Evolutionary conservation across 2,797 vertebrate species (phyloP).

Genomic region (Channa striata): DNA sequence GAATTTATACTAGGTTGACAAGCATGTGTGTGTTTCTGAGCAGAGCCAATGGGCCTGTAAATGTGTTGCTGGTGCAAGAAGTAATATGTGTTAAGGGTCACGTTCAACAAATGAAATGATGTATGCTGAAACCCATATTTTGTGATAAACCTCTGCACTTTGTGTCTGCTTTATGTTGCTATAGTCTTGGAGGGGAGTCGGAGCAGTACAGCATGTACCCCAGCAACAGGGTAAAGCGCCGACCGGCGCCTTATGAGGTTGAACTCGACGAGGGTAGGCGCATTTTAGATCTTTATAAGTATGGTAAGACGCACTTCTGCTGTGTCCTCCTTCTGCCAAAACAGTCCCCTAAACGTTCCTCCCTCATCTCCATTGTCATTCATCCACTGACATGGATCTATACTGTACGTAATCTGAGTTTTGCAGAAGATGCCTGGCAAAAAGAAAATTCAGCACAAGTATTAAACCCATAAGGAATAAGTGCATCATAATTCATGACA

Average conservation of each 20-base stretch:
- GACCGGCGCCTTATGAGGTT: conserved; percentile 94
- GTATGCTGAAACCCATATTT: conserved; percentile 11
- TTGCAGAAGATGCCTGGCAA: conserved; percentile 59
- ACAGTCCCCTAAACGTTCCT: conserved; percentile 43
- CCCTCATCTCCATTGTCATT: conserved; percentile 73
- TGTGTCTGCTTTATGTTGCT: conserved; percentile 57
- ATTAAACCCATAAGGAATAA: conserved; percentile 38
- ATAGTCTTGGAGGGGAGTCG: conserved; percentile 91
- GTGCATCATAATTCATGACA: conserved; percentile 38
- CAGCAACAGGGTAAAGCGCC: conserved; percentile 93
- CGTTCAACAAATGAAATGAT: conserved; percentile 4
- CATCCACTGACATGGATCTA: conserved; percentile 70
- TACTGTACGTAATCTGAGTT: conserved; percentile 43
- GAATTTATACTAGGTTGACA: neutral
- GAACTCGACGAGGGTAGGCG: conserved; percentile 92
- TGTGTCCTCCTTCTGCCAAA: conserved; percentile 78
- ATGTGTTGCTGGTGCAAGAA: neutral
- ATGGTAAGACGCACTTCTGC: conserved; percentile 81
- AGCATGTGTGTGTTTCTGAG: conserved; percentile 14
- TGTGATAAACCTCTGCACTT: conserved; percentile 36
- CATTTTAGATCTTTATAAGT: conserved; percentile 85
- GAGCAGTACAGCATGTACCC: conserved; percentile 94
- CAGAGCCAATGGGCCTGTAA: neutral
- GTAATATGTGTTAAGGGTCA: neutral
- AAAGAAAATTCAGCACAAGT: conserved; percentile 28